phyloP scores from a whole-genome alignment of 2,888 invertebrate genomes.

The Cataglyphis albicans region DNA sequence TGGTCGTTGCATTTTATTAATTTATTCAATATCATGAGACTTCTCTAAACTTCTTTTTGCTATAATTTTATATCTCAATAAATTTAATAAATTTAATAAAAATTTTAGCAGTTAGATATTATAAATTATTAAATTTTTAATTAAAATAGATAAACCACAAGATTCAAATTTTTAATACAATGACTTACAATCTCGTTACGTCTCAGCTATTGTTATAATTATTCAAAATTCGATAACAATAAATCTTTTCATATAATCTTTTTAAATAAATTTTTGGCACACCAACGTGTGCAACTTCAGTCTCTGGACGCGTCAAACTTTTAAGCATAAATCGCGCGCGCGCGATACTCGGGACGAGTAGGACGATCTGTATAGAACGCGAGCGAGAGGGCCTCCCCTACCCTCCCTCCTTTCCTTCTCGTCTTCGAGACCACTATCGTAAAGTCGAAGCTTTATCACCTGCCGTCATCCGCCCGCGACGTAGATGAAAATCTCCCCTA shows the following conservation, averaged over 20 bases:
- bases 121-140: neutral
- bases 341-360: slow-evolving; percentile 27
- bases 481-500: slow-evolving; percentile 65
- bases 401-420: slow-evolving; percentile 5
- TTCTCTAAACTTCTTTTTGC: neutral
- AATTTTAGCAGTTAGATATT: neutral
- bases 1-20: slow-evolving; percentile 21
- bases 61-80: neutral
- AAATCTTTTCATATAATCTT: neutral
- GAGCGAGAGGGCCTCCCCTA: neutral
- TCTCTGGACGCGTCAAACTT: slow-evolving; percentile 26
- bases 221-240: neutral
- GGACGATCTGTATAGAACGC: slow-evolving; percentile 41
- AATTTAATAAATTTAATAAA: neutral
- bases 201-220: neutral
- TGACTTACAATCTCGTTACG: neutral
- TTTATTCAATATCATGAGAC: neutral
- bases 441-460: slow-evolving; percentile 68
- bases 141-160: neutral
- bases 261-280: neutral
- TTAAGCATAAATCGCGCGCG: slow-evolving; percentile 42
- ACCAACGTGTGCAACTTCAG: slow-evolving; percentile 5
- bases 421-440: slow-evolving; percentile 57
- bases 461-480: slow-evolving; percentile 47
- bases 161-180: neutral